phyloP scores from a whole-genome alignment of 2,113 vertebrate genomes.

The Hippocampus comes region DNA sequence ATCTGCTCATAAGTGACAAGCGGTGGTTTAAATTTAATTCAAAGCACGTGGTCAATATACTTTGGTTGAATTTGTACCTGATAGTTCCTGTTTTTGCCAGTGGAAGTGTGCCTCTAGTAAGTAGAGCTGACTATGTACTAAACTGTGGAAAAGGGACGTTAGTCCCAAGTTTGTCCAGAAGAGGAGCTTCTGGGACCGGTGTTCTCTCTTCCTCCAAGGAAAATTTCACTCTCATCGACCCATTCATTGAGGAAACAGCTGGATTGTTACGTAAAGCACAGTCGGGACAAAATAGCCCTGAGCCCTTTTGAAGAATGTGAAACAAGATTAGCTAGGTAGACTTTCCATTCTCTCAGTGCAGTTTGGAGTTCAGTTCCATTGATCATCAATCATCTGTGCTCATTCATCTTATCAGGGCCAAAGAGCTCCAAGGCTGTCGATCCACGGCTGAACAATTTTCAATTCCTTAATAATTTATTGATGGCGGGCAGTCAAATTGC shows the following conservation, averaged over 20 bases:
- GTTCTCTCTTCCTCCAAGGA: slow-evolving; percentile 25
- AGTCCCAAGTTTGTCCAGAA: slow-evolving; percentile 6
- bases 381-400: slow-evolving; percentile 22
- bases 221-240: slow-evolving; percentile 20
- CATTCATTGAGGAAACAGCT: slow-evolving; percentile 45
- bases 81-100: neutral
- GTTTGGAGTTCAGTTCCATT: slow-evolving; percentile 36
- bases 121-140: neutral
- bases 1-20: too few relatives aligned
- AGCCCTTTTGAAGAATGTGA: slow-evolving; percentile 25
- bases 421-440: slow-evolving; percentile 43
- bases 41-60: too few relatives aligned
- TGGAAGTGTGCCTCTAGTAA: neutral
- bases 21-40: too few relatives aligned
- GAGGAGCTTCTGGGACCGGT: slow-evolving; percentile 41
- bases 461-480: slow-evolving; percentile 69
- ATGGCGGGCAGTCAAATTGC: slow-evolving; percentile 67
- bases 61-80: too few relatives aligned
- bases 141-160: neutral
- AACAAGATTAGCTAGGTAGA: slow-evolving; percentile 10
- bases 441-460: slow-evolving; percentile 61
- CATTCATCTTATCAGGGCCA: slow-evolving; percentile 34
- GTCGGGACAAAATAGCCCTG: slow-evolving; percentile 20
- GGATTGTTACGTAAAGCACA: slow-evolving; percentile 45
- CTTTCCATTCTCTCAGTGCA: slow-evolving; percentile 20